phyloP scores from a whole-genome alignment of 2,888 invertebrate species.

The Celastrina argiolus region DNA sequence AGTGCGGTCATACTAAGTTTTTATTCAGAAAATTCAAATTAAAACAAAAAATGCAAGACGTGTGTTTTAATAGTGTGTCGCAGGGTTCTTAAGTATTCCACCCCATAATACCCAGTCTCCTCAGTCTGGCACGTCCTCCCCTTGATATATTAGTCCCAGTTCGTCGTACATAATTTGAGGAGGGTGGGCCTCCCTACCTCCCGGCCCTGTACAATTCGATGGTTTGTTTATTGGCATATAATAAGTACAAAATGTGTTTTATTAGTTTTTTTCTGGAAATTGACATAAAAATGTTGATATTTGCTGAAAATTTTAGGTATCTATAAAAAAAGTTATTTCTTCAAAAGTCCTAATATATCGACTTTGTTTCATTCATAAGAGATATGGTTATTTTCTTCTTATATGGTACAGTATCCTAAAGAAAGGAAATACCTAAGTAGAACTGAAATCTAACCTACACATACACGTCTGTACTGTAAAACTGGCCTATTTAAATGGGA shows the following conservation, averaged over 20 bases:
- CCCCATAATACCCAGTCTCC: constrained; percentile 76
- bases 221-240: constrained; percentile 72
- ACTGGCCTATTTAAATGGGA: too few species aligned
- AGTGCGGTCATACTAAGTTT: not conserved
- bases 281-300: not conserved
- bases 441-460: too few species aligned
- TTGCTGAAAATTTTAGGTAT: not conserved
- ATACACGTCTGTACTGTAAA: too few species aligned
- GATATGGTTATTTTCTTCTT: too few species aligned
- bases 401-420: too few species aligned
- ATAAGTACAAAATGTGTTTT: constrained; percentile 40
- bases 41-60: constrained; percentile 74
- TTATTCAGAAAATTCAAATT: constrained; percentile 46
- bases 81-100: constrained; percentile 77
- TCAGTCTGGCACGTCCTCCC: constrained; percentile 78
- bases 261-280: not conserved
- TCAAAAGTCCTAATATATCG: too few species aligned
- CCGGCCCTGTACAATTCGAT: constrained; percentile 69
- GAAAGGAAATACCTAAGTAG: too few species aligned
- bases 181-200: constrained; percentile 58
- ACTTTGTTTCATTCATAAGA: too few species aligned
- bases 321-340: not conserved
- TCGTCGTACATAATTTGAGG: constrained; percentile 78
- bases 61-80: constrained; percentile 78
- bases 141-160: constrained; percentile 78